phyloP scores from a whole-genome alignment of 2,113 vertebrate species.

The Tamias sibiricus region DNA sequence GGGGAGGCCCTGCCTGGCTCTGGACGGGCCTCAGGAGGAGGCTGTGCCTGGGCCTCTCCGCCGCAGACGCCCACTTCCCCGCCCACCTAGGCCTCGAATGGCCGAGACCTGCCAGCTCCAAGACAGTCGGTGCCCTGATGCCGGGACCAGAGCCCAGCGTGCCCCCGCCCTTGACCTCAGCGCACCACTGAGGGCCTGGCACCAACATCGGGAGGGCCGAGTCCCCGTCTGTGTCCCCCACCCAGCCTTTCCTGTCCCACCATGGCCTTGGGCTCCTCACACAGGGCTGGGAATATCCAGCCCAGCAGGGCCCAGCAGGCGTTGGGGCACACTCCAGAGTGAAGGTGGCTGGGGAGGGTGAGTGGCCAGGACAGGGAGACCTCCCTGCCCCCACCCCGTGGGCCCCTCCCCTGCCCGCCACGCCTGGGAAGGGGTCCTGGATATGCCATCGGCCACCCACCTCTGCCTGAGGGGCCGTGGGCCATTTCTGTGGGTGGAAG shows the following conservation, averaged over 20 bases:
- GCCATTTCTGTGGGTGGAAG: rapidly evolving
- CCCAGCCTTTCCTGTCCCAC: not conserved
- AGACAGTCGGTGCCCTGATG: rapidly evolving
- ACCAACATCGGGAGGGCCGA: not conserved
- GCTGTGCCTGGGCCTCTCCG: too few relatives aligned
- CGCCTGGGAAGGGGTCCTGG: not conserved
- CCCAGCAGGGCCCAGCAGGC: not conserved
- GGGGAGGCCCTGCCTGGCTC: not conserved
- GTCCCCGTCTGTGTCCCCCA: too few relatives aligned
- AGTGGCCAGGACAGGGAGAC: not conserved
- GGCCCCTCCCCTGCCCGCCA: not conserved
- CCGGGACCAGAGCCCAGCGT: not conserved
- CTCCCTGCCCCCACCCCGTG: not conserved
- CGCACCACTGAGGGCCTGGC: not conserved
- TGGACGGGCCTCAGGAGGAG: not conserved
- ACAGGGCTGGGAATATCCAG: not conserved
- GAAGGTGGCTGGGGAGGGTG: rapidly evolving
- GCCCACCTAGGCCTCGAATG: too few relatives aligned
- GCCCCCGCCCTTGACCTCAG: not conserved
- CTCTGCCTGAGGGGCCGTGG: rapidly evolving
- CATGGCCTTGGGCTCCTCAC: not conserved
- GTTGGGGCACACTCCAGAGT: not conserved
- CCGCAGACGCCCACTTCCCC: too few relatives aligned
- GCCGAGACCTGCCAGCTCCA: not conserved
- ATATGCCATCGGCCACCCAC: rapidly evolving